Evolutionary conservation across 1,140 invertebrate species (phyloP).

Genomic region (Fopius arisanus): DNA sequence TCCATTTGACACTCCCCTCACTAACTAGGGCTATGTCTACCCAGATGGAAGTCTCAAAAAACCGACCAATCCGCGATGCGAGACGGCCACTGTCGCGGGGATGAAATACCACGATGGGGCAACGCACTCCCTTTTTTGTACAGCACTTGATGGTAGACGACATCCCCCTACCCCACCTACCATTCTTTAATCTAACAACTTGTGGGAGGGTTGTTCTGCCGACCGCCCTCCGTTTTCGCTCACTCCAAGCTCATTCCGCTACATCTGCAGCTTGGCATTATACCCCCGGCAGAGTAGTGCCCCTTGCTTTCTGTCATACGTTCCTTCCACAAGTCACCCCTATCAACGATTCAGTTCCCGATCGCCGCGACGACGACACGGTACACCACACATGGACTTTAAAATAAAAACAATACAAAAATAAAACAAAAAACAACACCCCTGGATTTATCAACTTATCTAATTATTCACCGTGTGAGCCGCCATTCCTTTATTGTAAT

Average conservation of each 20-base stretch:
- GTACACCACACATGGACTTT: background rate
- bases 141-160: conserved; percentile 15
- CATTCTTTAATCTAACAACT: conserved; percentile 7
- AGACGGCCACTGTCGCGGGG: conserved; percentile 62
- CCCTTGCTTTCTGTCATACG: conserved; percentile 42
- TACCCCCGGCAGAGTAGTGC: conserved; percentile 48
- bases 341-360: conserved; percentile 60
- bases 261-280: conserved; percentile 34
- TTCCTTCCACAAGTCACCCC: conserved; percentile 58
- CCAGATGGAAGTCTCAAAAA: conserved; percentile 59
- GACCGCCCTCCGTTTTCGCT: conserved; percentile 18
- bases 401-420: background rate
- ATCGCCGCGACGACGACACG: conserved; percentile 63
- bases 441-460: background rate
- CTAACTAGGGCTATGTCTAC: conserved; percentile 65
- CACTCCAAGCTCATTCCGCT: conserved; percentile 31
- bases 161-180: background rate
- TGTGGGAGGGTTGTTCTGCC: background rate
- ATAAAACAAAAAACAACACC: too few relatives aligned
- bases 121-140: conserved; percentile 31
- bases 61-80: conserved; percentile 64
- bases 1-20: conserved; percentile 49
- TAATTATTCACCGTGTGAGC: background rate
- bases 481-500: background rate
- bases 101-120: conserved; percentile 54